phyloP scores from a whole-genome alignment of 1,140 invertebrate species.

The Drosophila micromelanica region DNA sequence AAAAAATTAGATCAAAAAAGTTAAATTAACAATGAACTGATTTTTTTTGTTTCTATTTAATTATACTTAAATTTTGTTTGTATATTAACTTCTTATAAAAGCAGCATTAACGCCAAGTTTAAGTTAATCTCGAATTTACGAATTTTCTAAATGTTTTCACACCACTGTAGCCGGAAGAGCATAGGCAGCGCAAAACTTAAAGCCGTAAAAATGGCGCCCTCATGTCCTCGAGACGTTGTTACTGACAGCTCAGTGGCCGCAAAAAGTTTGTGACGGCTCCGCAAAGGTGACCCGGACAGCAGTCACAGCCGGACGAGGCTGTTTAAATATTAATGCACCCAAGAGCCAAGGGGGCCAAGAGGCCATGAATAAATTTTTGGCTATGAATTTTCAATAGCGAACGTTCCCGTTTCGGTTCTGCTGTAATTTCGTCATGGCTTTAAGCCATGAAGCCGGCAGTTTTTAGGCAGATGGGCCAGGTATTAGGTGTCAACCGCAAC shows the following conservation, averaged over 20 bases:
- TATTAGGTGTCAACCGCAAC: slow-evolving; percentile 67
- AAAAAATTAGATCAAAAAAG: no score
- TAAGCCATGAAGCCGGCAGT: slow-evolving; percentile 40
- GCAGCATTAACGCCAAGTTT: no score
- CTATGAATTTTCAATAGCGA: slow-evolving; percentile 78
- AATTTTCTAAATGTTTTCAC: neutral
- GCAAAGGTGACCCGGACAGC: slow-evolving; percentile 57
- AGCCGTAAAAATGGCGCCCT: slow-evolving; percentile 69
- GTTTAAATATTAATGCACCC: slow-evolving; percentile 78
- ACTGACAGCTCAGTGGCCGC: slow-evolving; percentile 65
- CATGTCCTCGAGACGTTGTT: slow-evolving; percentile 75
- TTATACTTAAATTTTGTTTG: no score
- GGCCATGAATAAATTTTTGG: slow-evolving; percentile 82
- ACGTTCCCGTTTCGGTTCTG: slow-evolving; percentile 11
- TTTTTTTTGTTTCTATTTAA: no score
- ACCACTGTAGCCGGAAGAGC: slow-evolving; percentile 46
- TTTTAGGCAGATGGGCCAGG: slow-evolving; percentile 31
- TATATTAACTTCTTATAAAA: no score
- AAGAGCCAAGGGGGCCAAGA: slow-evolving; percentile 63
- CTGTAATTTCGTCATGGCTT: slow-evolving; percentile 60
- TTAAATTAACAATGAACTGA: no score
- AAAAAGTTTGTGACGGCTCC: slow-evolving; percentile 55
- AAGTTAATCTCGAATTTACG: no score
- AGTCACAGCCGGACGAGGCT: slow-evolving; percentile 58
- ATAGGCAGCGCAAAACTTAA: slow-evolving; percentile 67